Evolutionary conservation across 1,140 invertebrate genomes (phyloP).

Genomic region (Periplaneta americana): DNA sequence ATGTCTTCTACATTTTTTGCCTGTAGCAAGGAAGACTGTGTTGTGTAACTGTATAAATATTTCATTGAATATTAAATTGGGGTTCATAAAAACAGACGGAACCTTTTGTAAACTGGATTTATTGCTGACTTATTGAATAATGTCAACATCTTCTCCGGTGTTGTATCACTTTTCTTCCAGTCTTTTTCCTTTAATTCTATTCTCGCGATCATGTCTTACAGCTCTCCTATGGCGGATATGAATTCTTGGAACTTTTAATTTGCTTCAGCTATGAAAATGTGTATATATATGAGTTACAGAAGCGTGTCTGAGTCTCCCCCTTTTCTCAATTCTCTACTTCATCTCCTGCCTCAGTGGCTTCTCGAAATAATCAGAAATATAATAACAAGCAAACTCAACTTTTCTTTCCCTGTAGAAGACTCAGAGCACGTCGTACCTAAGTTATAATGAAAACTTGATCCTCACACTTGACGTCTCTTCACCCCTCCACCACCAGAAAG

Average conservation of each 20-base stretch:
- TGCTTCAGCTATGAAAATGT: neutral
- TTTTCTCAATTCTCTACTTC: neutral
- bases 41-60: no score
- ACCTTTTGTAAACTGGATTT: no score
- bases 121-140: no score
- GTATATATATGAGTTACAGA: neutral
- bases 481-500: neutral
- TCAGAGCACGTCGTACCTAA: neutral
- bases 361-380: neutral
- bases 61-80: no score
- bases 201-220: neutral
- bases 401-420: neutral
- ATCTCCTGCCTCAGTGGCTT: neutral
- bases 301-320: no score
- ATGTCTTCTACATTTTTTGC: no score
- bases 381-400: neutral
- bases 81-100: no score
- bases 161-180: no score
- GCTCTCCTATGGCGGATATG: neutral
- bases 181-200: no score
- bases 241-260: neutral
- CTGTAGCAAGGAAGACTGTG: no score
- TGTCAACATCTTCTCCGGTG: no score
- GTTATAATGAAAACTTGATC: neutral
- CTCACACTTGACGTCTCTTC: neutral